phyloP scores from a whole-genome alignment of 2,113 vertebrate genomes.

The Sigmodon hispidus region DNA sequence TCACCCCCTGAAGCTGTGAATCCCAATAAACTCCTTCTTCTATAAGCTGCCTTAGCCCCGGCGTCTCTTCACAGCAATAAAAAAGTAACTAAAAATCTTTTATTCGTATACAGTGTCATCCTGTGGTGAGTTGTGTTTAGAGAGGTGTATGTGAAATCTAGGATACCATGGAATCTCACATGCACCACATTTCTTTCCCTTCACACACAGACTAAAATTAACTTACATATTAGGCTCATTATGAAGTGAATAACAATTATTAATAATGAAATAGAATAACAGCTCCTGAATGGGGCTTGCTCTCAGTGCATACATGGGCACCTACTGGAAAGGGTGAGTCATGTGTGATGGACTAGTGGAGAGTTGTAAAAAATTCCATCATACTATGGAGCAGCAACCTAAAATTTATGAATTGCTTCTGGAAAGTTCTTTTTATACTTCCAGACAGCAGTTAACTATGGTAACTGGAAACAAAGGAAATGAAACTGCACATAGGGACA shows the following conservation, averaged over 20 bases:
- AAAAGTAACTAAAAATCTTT: background rate
- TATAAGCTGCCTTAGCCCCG: background rate
- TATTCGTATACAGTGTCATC: background rate
- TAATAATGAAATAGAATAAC: background rate
- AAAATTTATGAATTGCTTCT: background rate
- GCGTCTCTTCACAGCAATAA: background rate
- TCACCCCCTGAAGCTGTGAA: background rate
- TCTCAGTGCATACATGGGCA: background rate
- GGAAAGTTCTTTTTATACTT: background rate
- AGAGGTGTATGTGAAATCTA: background rate
- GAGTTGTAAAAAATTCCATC: background rate
- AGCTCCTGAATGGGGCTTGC: background rate
- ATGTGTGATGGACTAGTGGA: background rate
- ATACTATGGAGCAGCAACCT: background rate
- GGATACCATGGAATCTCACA: background rate
- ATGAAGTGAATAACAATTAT: background rate
- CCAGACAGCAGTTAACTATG: background rate
- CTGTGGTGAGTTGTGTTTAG: background rate
- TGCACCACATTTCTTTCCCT: background rate
- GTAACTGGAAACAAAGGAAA: background rate
- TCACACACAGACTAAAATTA: background rate
- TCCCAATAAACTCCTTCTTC: too few species aligned
- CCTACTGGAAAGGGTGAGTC: background rate
- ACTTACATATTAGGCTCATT: background rate
- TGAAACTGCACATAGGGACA: too few species aligned